Evolutionary conservation across 2,888 invertebrate species (phyloP).

Genomic region (Napeogenes sylphis): DNA sequence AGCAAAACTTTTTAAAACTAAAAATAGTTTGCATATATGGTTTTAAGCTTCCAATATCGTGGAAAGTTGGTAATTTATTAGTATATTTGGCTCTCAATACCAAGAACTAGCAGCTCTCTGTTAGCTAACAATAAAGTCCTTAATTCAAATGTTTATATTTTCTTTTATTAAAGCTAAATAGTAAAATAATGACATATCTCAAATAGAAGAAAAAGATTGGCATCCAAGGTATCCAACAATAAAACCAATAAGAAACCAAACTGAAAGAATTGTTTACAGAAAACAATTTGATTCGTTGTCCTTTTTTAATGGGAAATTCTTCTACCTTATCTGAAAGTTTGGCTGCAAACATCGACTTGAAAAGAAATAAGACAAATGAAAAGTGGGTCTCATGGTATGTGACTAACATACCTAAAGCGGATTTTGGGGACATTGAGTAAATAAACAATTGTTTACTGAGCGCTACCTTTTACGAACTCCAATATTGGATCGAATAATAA

Average conservation of each 20-base stretch:
- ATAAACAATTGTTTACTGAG: background rate
- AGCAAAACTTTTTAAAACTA: constrained; percentile 26
- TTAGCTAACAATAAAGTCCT: background rate
- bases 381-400: constrained; percentile 32
- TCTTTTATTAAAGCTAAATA: background rate
- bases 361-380: constrained; percentile 65
- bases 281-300: constrained; percentile 62
- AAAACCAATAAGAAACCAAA: constrained; percentile 65
- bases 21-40: background rate
- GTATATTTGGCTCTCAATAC: background rate
- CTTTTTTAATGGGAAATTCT: constrained; percentile 68
- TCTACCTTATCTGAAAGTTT: constrained; percentile 61
- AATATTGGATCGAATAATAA: background rate
- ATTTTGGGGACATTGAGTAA: constrained; percentile 10
- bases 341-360: constrained; percentile 52
- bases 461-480: constrained; percentile 2
- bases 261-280: constrained; percentile 59
- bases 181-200: constrained; percentile 5
- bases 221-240: constrained; percentile 33
- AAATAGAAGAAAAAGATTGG: constrained; percentile 12
- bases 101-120: background rate
- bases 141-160: background rate
- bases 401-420: constrained; percentile 22
- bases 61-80: background rate
- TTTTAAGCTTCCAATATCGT: background rate